Evolutionary conservation across 2,797 vertebrate species (phyloP).

Genomic region (Parauchenoglanis ngamensis): DNA sequence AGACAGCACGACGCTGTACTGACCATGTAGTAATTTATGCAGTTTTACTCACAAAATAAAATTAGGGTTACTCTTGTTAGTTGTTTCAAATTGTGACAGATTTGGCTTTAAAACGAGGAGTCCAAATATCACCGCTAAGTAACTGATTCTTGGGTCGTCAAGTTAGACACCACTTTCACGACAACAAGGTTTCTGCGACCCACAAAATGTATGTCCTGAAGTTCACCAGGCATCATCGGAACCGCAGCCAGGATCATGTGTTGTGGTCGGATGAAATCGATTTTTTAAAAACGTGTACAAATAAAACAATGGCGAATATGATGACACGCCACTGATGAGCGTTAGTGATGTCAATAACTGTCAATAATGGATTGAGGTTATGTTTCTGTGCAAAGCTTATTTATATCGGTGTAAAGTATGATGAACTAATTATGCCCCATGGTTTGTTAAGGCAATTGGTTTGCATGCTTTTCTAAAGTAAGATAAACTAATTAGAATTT

Average conservation of each 20-base stretch:
- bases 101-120: not conserved
- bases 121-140: not conserved
- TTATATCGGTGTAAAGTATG: no score
- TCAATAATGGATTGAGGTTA: no score
- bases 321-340: no score
- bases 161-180: not conserved
- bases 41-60: not conserved
- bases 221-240: not conserved
- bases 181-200: not conserved
- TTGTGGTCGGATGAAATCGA: not conserved
- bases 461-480: no score
- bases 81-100: not conserved
- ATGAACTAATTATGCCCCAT: no score
- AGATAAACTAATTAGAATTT: no score
- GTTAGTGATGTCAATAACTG: no score
- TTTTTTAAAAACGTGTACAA: not conserved
- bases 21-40: not conserved
- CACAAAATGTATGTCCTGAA: not conserved
- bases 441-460: no score
- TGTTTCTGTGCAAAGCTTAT: no score
- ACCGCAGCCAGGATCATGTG: not conserved
- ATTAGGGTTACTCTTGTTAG: not conserved
- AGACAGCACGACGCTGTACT: not conserved
- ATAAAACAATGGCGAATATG: no score
- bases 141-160: not conserved